Evolutionary conservation across 2,888 invertebrate genomes (phyloP), one percentile per base, ranked within the genome.

Genomic region (Mesorhabditis spiculigera): DNA sequence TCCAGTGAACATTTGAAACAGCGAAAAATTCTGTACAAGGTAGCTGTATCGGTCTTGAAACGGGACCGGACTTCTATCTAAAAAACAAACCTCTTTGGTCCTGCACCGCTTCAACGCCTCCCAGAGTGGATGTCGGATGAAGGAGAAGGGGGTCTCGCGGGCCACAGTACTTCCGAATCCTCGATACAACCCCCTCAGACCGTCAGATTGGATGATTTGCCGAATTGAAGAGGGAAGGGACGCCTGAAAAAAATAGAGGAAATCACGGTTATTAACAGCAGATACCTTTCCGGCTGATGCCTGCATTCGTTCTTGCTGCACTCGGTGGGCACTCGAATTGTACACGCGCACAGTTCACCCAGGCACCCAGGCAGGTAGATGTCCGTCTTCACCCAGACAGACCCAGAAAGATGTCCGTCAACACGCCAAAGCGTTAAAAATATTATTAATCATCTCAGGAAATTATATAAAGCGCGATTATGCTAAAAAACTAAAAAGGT

Each of bases 101-200:
- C 73, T 74, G n/a, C 43, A n/a, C 43, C 75, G 70, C 89, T 96
- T 97, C 67, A 95, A 89, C 81, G 90, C 90, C 87, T 98, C 98
- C 93, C 97, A 95, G 4, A 95, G 86, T 0, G 97, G 96, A 88
- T 95, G 92, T 87, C 98, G 95, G 71, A 98, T 92, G 69, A 95
- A 90, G 41, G 95, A 93, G 88, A 97, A 98, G 0, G 98, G 97
- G 72, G 97, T 90, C 82, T 89, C 89, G 73, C 89, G 78, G 5
- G 86, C 68, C 0, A 89, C 85, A 1, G 88, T 89, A 70, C 85
- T 87, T 4, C 82, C 68, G 58, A 45, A 67, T 80, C 83, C 83
- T 13, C 78, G 77, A 73, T 83, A 83, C 69, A 83, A 81, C 6
- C 81, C 82, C 41, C 64, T 10, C 4, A 81, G 42, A 8, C 83